Evolutionary conservation across 1,140 invertebrate genomes (phyloP), one percentile per base, ranked within the genome.

Genomic region (Sycobia sp.): DNA sequence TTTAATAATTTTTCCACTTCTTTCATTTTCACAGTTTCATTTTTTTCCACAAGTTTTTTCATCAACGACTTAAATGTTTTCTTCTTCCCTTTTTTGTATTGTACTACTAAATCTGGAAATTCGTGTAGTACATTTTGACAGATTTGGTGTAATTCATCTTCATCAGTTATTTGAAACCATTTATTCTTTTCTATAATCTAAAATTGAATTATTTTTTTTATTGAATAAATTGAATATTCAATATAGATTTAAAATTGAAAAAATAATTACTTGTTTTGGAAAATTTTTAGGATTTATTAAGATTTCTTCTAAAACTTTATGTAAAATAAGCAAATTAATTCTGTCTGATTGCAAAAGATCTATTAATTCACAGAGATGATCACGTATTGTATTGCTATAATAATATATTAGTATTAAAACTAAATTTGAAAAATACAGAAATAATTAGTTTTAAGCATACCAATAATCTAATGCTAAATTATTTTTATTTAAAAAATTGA

Each of bases 31-130:
- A 86, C 85, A 77, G 84, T 84, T 67, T 87, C 78, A 22, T 87
- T 71, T n/a, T 86, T 85, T 59, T 84, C 86, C 36, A 75, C 81
- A 27, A 90, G 77, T 65, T 83, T 73, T n/a, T 84, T 85, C 27
- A 89, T 70, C 39, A 92, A 83, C 46, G 84, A 84, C 66, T 83
- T 86, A 47, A 90, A 85, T 4, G 87, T 83, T 79, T 90, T 91
- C 3, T 68, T 77, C 75, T 91, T 92, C n/a, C 91, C 90, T 5
- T 77, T 78, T 76, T 86, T 87, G 70, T 87, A 91, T 66, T 86
- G 80, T 67, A 82, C 79, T 11, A 91, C 87, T 41, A 87, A 71
- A 74, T 90, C 87, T 22, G 86, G 83, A 82, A 92, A 90, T 65
- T 88, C 83, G 18, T 85, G 68, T 23, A 93, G 76, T 1, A 89